Conservation (phyloP, 23 tunicate species). For the Styela plicata region DNA sequence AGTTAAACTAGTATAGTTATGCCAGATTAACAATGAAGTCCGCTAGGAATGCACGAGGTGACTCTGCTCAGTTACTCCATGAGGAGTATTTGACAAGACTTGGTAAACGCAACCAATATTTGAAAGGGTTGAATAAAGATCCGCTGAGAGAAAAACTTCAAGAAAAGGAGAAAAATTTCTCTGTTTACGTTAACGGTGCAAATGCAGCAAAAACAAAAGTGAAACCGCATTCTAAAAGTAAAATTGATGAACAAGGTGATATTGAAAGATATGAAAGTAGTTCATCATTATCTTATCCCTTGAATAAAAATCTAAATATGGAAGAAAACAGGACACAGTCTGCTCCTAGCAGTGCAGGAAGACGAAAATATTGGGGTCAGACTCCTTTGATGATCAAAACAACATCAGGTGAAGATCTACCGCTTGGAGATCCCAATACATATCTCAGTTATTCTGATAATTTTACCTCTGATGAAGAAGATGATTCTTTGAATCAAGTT, state of each 20-base stretch:
- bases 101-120: conserved; percentile 56
- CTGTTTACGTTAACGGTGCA: conserved; percentile 93
- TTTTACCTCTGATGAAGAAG: conserved; percentile 48
- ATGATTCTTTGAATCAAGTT: not conserved
- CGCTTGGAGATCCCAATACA: conserved; percentile 12
- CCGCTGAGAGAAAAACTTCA: conserved; percentile 46
- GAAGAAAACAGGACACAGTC: conserved; percentile 19
- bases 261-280: not conserved
- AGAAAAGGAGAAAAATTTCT: conserved; percentile 70
- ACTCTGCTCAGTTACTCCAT: conserved; percentile 33
- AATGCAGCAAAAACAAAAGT: conserved; percentile 32
- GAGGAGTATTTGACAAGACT: conserved; percentile 62
- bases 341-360: conserved; percentile 20
- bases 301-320: not conserved
- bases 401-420: conserved; percentile 20
- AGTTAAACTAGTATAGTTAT: too few relatives aligned
- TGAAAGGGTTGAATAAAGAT: conserved; percentile 33
- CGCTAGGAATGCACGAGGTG: not conserved
- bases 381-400: conserved; percentile 49
- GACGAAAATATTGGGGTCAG: conserved; percentile 86
- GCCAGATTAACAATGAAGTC: not conserved
- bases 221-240: not conserved
- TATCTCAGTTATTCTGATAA: conserved; percentile 43
- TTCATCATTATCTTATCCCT: conserved; percentile 7
- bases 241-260: not conserved